Evolutionary conservation across 2,888 invertebrate genomes (phyloP).

Genomic region (Eupithecia subfuscata): DNA sequence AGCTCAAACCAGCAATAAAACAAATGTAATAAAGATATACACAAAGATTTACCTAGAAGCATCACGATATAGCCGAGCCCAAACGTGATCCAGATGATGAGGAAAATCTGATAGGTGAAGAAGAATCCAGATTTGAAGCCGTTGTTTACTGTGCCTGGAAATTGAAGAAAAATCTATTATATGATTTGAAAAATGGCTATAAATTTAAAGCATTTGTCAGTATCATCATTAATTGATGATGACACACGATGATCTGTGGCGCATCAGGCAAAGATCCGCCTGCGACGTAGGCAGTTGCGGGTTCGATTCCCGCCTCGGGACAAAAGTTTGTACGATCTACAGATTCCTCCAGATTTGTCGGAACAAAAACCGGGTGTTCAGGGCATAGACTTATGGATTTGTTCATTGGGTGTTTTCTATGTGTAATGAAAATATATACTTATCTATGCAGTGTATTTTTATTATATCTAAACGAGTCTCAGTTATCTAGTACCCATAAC

Average conservation of each 20-base stretch:
- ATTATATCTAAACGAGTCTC: too few relatives aligned
- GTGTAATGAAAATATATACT: too few relatives aligned
- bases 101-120: constrained; percentile 90
- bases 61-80: constrained; percentile 96
- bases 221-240: background rate
- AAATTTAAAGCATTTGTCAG: background rate
- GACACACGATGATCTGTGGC: too few relatives aligned
- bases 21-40: constrained; percentile 3
- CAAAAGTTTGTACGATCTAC: too few relatives aligned
- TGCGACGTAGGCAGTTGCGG: background rate
- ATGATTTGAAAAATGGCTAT: background rate
- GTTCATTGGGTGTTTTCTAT: too few relatives aligned
- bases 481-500: too few relatives aligned
- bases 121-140: constrained; percentile 85
- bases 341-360: too few relatives aligned
- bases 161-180: background rate
- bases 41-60: constrained; percentile 63
- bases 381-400: too few relatives aligned
- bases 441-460: too few relatives aligned
- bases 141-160: constrained; percentile 79
- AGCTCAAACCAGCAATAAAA: background rate
- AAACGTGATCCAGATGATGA: constrained; percentile 95
- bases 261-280: background rate
- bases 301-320: background rate
- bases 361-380: too few relatives aligned